Percentiles rank a stretch among this genome's conserved stretches.
phyloP scores from a whole-genome alignment of 2,888 invertebrate species.

The Lumbricus terrestris region DNA sequence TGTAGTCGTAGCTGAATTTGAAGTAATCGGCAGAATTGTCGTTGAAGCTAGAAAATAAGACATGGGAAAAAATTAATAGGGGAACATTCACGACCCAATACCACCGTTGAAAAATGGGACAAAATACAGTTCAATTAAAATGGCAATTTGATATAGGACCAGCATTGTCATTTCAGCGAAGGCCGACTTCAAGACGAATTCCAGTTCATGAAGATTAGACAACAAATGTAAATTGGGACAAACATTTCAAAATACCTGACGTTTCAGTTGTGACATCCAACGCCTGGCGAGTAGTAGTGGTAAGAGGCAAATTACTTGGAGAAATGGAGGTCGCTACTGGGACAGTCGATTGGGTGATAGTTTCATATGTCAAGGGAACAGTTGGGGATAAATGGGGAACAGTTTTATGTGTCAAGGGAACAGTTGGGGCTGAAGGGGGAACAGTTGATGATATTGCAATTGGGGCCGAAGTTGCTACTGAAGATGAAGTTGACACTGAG shows the following conservation, averaged over 20 bases:
- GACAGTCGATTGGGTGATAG: background rate
- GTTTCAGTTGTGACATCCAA: too few species aligned
- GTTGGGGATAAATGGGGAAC: background rate
- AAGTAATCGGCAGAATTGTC: background rate
- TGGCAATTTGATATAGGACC: too few species aligned
- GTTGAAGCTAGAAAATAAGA: background rate
- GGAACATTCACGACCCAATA: too few species aligned
- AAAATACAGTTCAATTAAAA: too few species aligned
- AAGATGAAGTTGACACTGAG: background rate
- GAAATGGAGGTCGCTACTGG: background rate
- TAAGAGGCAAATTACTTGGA: background rate
- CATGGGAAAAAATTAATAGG: background rate
- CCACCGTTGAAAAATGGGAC: too few species aligned
- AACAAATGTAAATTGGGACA: background rate
- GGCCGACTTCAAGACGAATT: too few species aligned
- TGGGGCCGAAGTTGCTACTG: background rate
- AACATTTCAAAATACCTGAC: too few species aligned
- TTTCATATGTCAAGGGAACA: background rate
- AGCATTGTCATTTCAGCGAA: too few species aligned
- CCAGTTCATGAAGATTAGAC: too few species aligned
- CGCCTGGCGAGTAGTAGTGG: too few species aligned
- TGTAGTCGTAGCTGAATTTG: too few species aligned
- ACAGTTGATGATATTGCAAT: background rate
- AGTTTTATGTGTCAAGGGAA: background rate
- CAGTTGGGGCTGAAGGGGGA: background rate